Percentiles rank a stretch among this genome's conserved stretches.
Conservation (phyloP, 2,113 vertebrate genomes). For the Cavia aperea region DNA sequence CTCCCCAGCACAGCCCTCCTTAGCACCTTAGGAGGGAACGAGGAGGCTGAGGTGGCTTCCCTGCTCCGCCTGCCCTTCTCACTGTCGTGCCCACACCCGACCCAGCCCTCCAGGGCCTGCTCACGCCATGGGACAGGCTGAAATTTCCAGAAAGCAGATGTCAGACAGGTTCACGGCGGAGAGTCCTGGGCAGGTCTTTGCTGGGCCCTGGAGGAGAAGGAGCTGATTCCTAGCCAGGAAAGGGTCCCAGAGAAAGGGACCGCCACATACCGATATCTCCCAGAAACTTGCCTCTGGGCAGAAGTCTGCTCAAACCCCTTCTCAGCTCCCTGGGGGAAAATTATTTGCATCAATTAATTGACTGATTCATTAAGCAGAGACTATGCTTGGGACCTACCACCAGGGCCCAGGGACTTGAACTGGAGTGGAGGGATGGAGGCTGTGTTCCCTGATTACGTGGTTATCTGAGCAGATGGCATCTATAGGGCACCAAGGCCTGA, state of each 20-base stretch:
- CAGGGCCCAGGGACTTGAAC: not conserved
- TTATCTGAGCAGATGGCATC: not conserved
- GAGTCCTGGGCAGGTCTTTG: not conserved
- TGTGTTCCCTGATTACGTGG: not conserved
- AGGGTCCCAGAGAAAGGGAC: not conserved
- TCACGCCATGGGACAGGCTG: not conserved
- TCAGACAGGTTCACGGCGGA: not conserved
- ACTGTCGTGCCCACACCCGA: not conserved
- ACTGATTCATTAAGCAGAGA: not conserved
- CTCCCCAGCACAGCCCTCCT: slow-evolving; percentile 62
- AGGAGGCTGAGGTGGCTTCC: slow-evolving; percentile 36
- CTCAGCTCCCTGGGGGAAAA: not conserved
- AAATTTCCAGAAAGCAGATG: not conserved
- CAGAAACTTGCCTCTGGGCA: not conserved
- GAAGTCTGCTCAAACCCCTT: not conserved
- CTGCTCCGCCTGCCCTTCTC: slow-evolving; percentile 23
- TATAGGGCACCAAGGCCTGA: fast-evolving
- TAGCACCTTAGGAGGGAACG: slow-evolving; percentile 72
- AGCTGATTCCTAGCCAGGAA: not conserved
- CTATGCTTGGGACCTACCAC: not conserved
- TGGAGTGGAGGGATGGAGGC: not conserved
- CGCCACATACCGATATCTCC: fast-evolving
- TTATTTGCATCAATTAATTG: not conserved
- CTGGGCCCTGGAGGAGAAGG: not conserved
- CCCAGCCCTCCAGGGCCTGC: slow-evolving; percentile 38